Evolutionary conservation across 2,113 vertebrate genomes (phyloP).

Genomic region (Menura novaehollandiae): DNA sequence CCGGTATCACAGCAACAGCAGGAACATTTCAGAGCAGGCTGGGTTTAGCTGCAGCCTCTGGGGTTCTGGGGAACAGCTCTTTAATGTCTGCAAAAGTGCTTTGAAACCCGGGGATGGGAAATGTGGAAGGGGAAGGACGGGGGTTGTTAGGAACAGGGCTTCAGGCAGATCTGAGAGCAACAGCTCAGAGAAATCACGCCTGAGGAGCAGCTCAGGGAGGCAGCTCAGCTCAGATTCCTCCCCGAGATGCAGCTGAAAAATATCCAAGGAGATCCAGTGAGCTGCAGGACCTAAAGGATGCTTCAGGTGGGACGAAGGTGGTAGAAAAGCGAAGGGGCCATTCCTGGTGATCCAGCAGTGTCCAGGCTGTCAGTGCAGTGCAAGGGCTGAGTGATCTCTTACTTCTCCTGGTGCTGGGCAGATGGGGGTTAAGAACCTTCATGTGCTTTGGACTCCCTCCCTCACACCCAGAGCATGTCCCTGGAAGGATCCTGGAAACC

Average conservation of each 20-base stretch:
- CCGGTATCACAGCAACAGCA: constrained; percentile 56
- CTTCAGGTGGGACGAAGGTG: neutral
- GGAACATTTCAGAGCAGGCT: constrained; percentile 3
- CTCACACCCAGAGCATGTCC: neutral
- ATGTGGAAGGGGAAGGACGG: neutral
- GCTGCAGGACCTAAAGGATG: neutral
- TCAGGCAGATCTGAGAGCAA: neutral
- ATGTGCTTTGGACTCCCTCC: neutral
- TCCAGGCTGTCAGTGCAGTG: neutral
- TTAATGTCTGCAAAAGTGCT: constrained; percentile 26
- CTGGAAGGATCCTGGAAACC: neutral
- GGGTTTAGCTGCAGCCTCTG: neutral
- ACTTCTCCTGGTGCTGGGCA: neutral
- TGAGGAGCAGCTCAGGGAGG: neutral
- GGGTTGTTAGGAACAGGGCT: neutral
- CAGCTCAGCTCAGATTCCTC: neutral
- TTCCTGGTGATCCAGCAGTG: neutral
- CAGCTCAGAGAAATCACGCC: neutral
- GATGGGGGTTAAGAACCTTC: neutral
- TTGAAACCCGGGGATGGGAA: neutral
- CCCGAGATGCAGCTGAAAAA: neutral
- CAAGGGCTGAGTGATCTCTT: neutral
- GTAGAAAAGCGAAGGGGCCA: neutral
- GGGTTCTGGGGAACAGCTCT: constrained; percentile 35
- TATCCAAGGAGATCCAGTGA: neutral